phyloP scores from a whole-genome alignment of 2,888 invertebrate genomes.

The Nebria salina region DNA sequence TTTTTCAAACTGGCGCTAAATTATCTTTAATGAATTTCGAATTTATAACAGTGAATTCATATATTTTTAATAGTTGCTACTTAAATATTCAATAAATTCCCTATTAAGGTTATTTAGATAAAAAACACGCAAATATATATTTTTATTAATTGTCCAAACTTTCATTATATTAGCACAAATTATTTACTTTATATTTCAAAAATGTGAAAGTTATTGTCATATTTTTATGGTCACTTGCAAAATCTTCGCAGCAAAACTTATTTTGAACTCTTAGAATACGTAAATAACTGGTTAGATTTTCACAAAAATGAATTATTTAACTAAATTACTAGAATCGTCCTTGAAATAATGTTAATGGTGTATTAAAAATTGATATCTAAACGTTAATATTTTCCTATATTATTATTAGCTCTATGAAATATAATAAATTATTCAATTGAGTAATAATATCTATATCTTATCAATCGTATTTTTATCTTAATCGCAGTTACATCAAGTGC shows the following conservation, averaged over 20 bases:
- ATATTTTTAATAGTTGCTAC: neutral
- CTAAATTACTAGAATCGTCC: no score
- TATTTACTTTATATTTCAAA: neutral
- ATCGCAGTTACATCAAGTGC: no score
- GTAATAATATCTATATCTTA: no score
- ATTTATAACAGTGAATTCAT: neutral
- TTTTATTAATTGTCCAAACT: neutral
- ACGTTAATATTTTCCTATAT: no score
- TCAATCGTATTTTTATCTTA: no score
- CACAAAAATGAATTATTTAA: no score
- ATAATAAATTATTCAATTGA: no score
- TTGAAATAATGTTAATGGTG: no score
- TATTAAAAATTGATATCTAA: no score
- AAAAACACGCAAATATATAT: neutral
- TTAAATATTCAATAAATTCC: neutral
- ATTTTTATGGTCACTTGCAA: neutral
- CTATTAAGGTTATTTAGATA: neutral
- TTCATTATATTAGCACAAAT: neutral
- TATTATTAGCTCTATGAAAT: no score
- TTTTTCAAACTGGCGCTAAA: neutral
- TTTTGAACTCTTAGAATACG: neutral
- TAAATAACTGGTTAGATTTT: no score
- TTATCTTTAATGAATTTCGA: neutral
- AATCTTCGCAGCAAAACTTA: neutral
- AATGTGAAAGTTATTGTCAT: neutral